phyloP scores from a whole-genome alignment of 35 echinoderm and acorn worm species.

The Anneissia japonica region DNA sequence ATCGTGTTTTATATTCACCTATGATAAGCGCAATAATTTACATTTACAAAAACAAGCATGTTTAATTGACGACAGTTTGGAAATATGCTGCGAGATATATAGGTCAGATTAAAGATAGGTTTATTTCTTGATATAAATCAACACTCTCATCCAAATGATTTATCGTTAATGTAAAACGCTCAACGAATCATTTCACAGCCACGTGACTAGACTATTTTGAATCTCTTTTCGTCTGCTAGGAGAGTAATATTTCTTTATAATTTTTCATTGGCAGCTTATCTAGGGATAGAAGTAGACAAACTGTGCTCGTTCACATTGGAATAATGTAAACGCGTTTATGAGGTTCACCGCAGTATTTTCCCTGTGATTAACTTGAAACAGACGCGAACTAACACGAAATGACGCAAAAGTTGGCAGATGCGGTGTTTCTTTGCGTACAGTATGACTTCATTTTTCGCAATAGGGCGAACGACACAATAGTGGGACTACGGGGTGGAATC shows the following conservation, averaged over 20 bases:
- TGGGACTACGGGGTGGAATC: no score
- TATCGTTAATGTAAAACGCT: not conserved
- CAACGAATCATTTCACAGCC: not conserved
- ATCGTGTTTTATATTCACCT: not conserved
- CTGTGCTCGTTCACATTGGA: no score
- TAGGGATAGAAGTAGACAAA: no score
- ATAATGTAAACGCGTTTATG: no score
- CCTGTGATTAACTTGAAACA: no score
- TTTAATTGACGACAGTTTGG: not conserved
- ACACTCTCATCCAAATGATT: not conserved
- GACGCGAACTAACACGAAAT: no score
- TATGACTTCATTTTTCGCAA: no score
- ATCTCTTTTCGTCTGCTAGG: not conserved
- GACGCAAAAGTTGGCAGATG: no score
- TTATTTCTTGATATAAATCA: not conserved
- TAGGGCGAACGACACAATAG: no score
- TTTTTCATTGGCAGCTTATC: no score
- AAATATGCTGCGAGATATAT: not conserved
- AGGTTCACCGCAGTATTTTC: no score
- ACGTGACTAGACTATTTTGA: not conserved
- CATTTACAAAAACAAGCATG: not conserved
- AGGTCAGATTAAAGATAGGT: not conserved
- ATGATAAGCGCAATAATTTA: not conserved
- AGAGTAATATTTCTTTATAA: not conserved
- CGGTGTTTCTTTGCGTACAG: no score